A percentile compares a stretch with the other conserved stretches of the same genome.
phyloP scores from a whole-genome alignment of 1,140 invertebrate species.

The Diploscapter pachys region DNA sequence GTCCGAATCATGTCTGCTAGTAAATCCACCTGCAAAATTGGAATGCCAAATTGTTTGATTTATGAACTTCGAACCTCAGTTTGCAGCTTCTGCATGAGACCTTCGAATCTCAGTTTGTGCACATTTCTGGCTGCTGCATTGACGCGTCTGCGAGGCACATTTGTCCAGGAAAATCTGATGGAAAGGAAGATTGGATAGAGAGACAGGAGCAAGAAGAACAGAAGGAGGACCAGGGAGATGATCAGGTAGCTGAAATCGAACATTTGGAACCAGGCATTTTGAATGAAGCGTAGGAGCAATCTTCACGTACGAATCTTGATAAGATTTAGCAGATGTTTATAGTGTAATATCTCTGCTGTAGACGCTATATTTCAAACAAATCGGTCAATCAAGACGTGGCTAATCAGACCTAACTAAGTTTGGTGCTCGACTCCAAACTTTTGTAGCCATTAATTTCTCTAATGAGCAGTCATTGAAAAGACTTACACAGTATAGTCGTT shows the following conservation, averaged over 20 bases:
- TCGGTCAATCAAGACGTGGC: too few species aligned
- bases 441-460: too few species aligned
- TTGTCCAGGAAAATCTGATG: conserved; percentile 70
- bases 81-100: conserved; percentile 69
- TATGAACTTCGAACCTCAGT: conserved; percentile 53
- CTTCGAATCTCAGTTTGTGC: conserved; percentile 54
- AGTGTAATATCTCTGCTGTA: too few species aligned
- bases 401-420: too few species aligned
- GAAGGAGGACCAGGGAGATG: conserved; percentile 27
- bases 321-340: too few species aligned
- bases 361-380: too few species aligned
- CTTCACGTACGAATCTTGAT: too few species aligned
- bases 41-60: background rate
- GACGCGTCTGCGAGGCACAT: conserved; percentile 59
- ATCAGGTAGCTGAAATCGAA: conserved; percentile 31
- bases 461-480: too few species aligned
- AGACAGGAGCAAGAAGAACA: conserved; percentile 28
- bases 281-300: background rate
- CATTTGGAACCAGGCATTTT: background rate
- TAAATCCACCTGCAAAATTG: conserved; percentile 67
- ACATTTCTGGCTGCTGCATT: conserved; percentile 45
- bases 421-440: too few species aligned
- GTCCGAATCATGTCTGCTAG: conserved; percentile 74
- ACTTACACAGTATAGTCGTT: background rate
- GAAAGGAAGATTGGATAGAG: conserved; percentile 76